phyloP scores from a whole-genome alignment of 1,140 invertebrate species.

The Argopecten irradians region DNA sequence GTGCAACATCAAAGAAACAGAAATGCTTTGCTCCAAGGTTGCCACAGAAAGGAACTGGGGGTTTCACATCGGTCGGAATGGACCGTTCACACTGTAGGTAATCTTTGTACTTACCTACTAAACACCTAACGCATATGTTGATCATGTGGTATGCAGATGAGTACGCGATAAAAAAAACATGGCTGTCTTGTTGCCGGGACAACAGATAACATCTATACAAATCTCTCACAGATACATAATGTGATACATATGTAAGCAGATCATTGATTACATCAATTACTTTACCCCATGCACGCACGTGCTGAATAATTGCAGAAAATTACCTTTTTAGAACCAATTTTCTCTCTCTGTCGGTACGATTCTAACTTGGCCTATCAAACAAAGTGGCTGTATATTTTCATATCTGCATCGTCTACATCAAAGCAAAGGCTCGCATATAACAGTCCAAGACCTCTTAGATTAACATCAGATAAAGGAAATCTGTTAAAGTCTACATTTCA shows the following conservation, averaged over 20 bases:
- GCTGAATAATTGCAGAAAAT: slow-evolving; percentile 13
- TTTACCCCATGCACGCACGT: background rate
- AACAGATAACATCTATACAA: slow-evolving; percentile 1
- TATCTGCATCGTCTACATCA: background rate
- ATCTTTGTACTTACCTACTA: background rate
- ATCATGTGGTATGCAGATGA: slow-evolving; percentile 9
- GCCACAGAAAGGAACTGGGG: background rate
- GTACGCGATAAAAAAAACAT: background rate
- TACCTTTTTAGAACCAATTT: slow-evolving; percentile 22
- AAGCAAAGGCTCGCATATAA: background rate
- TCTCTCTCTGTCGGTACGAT: background rate
- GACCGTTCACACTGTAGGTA: background rate
- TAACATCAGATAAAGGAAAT: slow-evolving; percentile 3
- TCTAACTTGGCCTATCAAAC: background rate
- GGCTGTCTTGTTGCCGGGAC: background rate
- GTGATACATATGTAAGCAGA: background rate
- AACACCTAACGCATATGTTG: background rate
- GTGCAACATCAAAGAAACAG: background rate
- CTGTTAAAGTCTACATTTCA: slow-evolving; percentile 10
- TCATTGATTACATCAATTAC: slow-evolving; percentile 3
- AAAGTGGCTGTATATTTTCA: slow-evolving; percentile 6
- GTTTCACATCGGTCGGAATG: background rate
- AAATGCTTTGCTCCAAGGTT: background rate
- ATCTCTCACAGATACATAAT: background rate
- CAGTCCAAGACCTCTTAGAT: background rate